These are phyloP conservation scores for Nesidiocoris tenuis DNA, from an alignment of 2,888 invertebrate species.

Conservation along the genomic window DNA sequence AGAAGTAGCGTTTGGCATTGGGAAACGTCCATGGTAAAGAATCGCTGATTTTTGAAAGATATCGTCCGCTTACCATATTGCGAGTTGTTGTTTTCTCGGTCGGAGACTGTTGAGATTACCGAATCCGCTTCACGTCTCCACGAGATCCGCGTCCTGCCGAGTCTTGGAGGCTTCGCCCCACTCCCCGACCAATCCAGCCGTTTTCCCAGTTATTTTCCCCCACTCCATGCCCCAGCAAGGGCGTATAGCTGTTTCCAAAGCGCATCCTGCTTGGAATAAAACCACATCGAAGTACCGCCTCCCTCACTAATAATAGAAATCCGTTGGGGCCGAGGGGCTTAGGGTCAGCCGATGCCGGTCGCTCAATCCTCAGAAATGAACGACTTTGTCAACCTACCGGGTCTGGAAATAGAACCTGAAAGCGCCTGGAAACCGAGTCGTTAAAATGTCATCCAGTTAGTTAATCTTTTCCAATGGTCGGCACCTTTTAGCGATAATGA, in stretches of 20 bases:
- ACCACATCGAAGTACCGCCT: not conserved
- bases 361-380: not conserved
- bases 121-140: not conserved
- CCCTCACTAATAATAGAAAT: not conserved
- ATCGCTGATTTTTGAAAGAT: too few relatives aligned
- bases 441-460: too few relatives aligned
- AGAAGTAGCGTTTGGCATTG: constrained; percentile 21
- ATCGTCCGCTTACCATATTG: constrained; percentile 17
- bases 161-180: not conserved
- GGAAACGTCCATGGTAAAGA: not conserved
- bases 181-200: not conserved
- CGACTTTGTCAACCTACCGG: not conserved
- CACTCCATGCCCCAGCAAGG: not conserved
- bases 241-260: constrained; percentile 32
- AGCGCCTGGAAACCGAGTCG: not conserved
- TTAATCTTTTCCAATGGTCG: too few relatives aligned
- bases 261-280: not conserved
- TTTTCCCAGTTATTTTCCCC: not conserved
- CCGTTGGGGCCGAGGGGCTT: not conserved
- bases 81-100: not conserved
- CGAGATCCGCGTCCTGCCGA: not conserved
- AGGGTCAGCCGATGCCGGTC: not conserved
- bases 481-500: too few relatives aligned
- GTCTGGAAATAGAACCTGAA: constrained; percentile 16
- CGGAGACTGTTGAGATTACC: not conserved